phyloP scores from a whole-genome alignment of 2,888 invertebrate genomes.

The Apamea anceps region DNA sequence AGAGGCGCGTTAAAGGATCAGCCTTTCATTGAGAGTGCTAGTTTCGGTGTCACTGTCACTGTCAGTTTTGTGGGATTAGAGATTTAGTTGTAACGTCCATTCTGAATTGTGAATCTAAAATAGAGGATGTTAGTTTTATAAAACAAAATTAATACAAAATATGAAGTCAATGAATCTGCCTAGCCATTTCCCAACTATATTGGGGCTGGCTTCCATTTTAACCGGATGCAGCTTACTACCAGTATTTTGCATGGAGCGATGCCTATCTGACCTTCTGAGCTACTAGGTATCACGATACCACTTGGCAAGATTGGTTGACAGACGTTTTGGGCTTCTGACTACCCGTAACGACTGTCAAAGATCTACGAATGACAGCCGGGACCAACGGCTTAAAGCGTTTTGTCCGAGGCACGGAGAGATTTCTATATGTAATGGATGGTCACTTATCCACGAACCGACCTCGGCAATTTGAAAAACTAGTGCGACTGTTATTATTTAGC shows the following conservation, averaged over 20 bases:
- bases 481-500: not conserved
- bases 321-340: not conserved
- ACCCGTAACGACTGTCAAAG: not conserved
- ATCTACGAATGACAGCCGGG: not conserved
- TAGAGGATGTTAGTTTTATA: not conserved
- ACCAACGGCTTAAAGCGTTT: not conserved
- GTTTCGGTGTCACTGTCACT: conserved; percentile 39
- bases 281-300: not conserved
- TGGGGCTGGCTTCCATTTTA: not conserved
- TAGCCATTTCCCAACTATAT: not conserved
- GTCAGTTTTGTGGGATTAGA: conserved; percentile 55
- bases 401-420: not conserved
- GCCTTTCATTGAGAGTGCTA: conserved; percentile 69
- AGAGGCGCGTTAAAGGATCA: conserved; percentile 66
- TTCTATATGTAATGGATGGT: not conserved
- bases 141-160: not conserved
- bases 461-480: not conserved
- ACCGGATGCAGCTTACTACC: not conserved
- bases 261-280: not conserved
- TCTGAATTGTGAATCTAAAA: conserved; percentile 30
- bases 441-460: not conserved
- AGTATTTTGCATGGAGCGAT: not conserved
- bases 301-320: not conserved
- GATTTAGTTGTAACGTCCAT: conserved; percentile 21
- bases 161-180: not conserved